phyloP scores from a whole-genome alignment of 2,888 invertebrate genomes.

The Suillia variegata region DNA sequence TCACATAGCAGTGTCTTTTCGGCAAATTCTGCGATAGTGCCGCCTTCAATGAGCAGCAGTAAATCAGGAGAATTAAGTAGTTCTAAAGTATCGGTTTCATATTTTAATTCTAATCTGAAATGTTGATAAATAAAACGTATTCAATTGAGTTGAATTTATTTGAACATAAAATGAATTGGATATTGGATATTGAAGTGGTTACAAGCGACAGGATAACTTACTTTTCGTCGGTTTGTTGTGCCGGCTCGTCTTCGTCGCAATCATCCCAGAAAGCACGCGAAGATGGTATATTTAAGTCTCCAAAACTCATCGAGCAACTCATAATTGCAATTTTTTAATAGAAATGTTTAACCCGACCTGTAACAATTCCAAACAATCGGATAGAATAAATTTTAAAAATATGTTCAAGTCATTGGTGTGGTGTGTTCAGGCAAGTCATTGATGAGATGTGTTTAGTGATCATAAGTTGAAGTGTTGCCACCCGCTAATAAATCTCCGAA shows the following conservation, averaged over 20 bases:
- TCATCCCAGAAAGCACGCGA: conserved; percentile 61
- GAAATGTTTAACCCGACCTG: too few species aligned
- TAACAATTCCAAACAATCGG: too few species aligned
- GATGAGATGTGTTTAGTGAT: too few species aligned
- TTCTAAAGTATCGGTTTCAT: conserved; percentile 23
- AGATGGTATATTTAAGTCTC: conserved; percentile 57
- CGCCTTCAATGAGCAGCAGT: conserved; percentile 52
- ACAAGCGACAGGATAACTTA: conserved; percentile 32
- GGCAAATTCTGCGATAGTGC: conserved; percentile 46
- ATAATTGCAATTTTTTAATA: too few species aligned
- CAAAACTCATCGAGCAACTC: conserved; percentile 55
- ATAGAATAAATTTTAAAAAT: too few species aligned
- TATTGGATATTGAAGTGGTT: too few species aligned
- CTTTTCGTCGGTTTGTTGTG: conserved; percentile 36
- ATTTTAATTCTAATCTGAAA: conserved; percentile 40
- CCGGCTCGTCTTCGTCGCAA: conserved; percentile 54
- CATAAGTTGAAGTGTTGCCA: too few species aligned
- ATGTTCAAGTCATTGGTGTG: too few species aligned
- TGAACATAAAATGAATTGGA: not conserved
- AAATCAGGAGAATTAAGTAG: conserved; percentile 38
- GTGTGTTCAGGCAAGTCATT: too few species aligned
- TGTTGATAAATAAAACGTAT: conserved; percentile 3
- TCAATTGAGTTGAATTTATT: not conserved
- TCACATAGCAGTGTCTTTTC: conserved; percentile 38
- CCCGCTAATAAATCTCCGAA: too few species aligned